Evolutionary conservation across 2,113 vertebrate genomes (phyloP).

Genomic region (Dendrocopos noguchii): DNA sequence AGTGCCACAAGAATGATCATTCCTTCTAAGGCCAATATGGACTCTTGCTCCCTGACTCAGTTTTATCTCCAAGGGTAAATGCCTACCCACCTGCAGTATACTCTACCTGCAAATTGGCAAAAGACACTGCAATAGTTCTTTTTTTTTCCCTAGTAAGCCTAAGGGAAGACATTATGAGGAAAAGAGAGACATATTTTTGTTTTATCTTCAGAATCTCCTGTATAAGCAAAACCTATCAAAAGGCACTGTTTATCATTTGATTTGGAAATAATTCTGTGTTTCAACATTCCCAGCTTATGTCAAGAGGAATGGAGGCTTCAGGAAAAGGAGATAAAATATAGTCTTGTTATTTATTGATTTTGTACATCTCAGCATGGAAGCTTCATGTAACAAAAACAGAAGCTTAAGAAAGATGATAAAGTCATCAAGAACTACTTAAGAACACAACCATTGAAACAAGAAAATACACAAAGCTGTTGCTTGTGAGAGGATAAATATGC

Average conservation of each 20-base stretch:
- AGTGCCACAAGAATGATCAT: background rate
- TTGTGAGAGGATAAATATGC: background rate
- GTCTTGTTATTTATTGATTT: conserved; percentile 30
- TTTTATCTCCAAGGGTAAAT: conserved; percentile 60
- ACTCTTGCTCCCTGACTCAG: background rate
- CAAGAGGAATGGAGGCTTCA: background rate
- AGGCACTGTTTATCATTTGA: conserved; percentile 32
- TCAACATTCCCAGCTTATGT: background rate
- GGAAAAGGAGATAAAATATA: background rate
- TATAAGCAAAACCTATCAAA: background rate
- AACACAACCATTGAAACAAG: background rate
- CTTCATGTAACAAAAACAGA: background rate
- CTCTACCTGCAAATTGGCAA: conserved; percentile 43
- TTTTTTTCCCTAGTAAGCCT: conserved; percentile 54
- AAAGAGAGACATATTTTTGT: background rate
- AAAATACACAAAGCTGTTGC: background rate
- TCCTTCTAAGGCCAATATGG: conserved; percentile 33
- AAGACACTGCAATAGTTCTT: conserved; percentile 31
- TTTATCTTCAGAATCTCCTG: background rate
- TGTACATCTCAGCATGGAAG: background rate
- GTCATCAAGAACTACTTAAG: background rate
- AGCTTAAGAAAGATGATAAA: background rate
- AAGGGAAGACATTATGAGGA: conserved; percentile 21
- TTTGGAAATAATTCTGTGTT: conserved; percentile 48
- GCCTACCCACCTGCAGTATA: conserved; percentile 38